Evolutionary conservation across 2,113 vertebrate species (phyloP).

Genomic region (Tachysurus vachellii): DNA sequence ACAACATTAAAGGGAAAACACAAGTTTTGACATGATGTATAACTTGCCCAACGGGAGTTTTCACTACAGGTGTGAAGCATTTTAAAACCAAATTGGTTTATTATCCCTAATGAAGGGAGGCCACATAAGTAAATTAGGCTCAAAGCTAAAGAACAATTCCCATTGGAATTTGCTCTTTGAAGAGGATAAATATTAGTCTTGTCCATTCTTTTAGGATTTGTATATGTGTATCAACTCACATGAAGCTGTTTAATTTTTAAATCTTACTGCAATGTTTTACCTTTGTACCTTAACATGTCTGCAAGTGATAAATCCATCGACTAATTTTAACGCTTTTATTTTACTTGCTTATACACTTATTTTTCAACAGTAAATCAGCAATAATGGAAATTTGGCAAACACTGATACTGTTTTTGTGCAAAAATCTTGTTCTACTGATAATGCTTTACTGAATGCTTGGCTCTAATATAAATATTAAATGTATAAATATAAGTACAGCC

Average conservation of each 20-base stretch:
- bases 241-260: background rate
- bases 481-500: background rate
- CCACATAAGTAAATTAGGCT: constrained; percentile 45
- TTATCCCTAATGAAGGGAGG: constrained; percentile 42
- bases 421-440: constrained; percentile 21
- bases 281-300: background rate
- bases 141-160: constrained; percentile 50
- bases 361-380: background rate
- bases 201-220: constrained; percentile 5
- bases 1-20: constrained; percentile 34
- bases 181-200: constrained; percentile 45
- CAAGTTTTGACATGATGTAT: constrained; percentile 31
- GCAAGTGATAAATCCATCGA: background rate
- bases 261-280: background rate
- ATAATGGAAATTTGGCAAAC: background rate
- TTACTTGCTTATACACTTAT: background rate
- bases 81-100: constrained; percentile 53
- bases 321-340: background rate
- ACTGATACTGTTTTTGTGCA: background rate
- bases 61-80: constrained; percentile 46
- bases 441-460: constrained; percentile 13
- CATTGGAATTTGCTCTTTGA: constrained; percentile 49
- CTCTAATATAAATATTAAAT: background rate
- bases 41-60: constrained; percentile 25
- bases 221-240: background rate